These are phyloP conservation scores for Grallaria varia DNA, from an alignment of 2,113 vertebrate genomes.

Conservation along the genomic window DNA sequence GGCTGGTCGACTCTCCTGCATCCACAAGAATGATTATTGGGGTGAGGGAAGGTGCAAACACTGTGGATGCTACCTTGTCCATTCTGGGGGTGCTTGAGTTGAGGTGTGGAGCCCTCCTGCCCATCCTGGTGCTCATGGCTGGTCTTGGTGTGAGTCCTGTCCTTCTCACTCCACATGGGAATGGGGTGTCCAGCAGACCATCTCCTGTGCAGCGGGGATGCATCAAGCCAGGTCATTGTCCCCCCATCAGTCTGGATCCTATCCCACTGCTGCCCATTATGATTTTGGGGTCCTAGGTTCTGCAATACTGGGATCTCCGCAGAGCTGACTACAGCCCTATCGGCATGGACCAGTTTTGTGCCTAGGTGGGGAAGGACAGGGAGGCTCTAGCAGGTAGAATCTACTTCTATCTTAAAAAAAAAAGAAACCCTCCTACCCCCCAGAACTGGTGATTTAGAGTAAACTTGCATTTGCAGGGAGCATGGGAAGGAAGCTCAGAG, in stretches of 20 bases:
- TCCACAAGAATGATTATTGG: neutral
- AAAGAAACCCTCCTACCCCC: neutral
- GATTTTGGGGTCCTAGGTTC: neutral
- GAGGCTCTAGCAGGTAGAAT: neutral
- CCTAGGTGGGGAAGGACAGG: neutral
- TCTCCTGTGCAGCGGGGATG: neutral
- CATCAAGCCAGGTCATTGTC: neutral
- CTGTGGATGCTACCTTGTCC: neutral
- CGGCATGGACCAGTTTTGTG: neutral
- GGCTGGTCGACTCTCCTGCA: neutral
- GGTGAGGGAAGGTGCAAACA: neutral
- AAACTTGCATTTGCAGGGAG: neutral
- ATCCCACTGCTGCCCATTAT: neutral
- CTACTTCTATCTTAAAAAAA: neutral
- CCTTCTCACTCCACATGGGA: neutral
- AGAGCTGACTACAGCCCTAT: neutral
- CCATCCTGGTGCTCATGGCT: neutral
- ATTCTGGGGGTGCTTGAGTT: neutral
- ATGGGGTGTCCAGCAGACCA: neutral
- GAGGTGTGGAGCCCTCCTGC: neutral
- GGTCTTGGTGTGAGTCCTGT: neutral
- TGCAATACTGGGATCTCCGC: neutral
- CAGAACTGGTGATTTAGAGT: neutral
- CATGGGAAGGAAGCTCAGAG: neutral
- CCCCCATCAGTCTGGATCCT: rapidly evolving